phyloP scores from a whole-genome alignment of 2,888 invertebrate species.

The Rhogogaster chlorosoma region DNA sequence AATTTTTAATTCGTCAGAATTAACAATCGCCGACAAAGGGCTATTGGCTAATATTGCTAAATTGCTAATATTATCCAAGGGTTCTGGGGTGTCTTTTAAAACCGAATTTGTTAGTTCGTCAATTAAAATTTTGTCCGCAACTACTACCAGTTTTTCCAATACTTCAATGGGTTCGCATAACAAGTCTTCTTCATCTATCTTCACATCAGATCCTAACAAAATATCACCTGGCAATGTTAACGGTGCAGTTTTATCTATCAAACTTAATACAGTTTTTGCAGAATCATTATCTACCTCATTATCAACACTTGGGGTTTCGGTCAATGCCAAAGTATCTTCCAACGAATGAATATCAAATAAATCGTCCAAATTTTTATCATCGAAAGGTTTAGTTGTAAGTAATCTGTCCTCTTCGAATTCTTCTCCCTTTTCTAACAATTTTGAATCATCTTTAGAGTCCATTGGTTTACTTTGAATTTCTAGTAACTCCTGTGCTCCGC shows the following conservation, averaged over 20 bases:
- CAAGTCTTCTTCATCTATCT: conserved; percentile 58
- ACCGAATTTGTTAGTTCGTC: conserved; percentile 62
- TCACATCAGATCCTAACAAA: not conserved
- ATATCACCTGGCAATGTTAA: not conserved
- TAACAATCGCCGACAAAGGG: conserved; percentile 58
- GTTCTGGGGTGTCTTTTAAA: conserved; percentile 60
- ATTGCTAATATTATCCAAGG: conserved; percentile 62
- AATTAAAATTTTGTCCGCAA: conserved; percentile 59
- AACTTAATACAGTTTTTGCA: not conserved
- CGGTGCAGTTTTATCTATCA: not conserved
- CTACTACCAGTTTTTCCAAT: conserved; percentile 59
- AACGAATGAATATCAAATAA: not conserved
- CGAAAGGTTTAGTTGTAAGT: not conserved
- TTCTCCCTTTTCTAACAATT: not conserved
- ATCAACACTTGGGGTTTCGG: not conserved
- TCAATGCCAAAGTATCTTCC: not conserved
- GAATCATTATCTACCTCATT: not conserved
- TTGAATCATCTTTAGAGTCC: not conserved
- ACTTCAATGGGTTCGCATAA: conserved; percentile 55
- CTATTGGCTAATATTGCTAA: conserved; percentile 63
- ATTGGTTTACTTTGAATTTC: not conserved
- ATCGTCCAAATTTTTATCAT: conserved; percentile 1
- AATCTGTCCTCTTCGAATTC: not conserved
- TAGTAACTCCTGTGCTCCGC: not conserved
- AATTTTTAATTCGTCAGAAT: conserved; percentile 53